Evolutionary conservation across 2,888 invertebrate species (phyloP).

Genomic region (Scaptomyza parva): DNA sequence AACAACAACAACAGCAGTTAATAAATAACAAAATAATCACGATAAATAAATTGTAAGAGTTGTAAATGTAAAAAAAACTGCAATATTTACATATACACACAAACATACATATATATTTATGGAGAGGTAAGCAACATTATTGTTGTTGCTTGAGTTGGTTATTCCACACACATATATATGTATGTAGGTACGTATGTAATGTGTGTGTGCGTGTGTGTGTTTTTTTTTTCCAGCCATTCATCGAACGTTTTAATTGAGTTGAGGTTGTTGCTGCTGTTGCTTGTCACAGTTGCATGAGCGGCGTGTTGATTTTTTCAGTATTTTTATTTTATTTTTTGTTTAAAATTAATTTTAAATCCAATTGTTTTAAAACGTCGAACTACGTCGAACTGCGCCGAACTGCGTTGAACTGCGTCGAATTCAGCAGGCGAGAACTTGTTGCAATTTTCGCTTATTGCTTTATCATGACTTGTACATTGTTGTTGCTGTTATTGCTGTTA

Average conservation of each 20-base stretch:
- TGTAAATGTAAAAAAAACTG: conserved; percentile 24
- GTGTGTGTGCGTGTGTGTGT: no score
- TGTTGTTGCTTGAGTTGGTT: conserved; percentile 33
- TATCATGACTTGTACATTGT: conserved; percentile 57
- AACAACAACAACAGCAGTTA: conserved; percentile 33
- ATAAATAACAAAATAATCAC: conserved; percentile 54
- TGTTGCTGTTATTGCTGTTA: neutral
- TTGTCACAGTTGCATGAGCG: conserved; percentile 27
- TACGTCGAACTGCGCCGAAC: conserved; percentile 17
- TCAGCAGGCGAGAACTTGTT: conserved; percentile 63
- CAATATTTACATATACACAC: conserved; percentile 35
- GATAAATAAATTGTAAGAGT: conserved; percentile 46
- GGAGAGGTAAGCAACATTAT: conserved; percentile 49
- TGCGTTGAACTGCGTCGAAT: no score
- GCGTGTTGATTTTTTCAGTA: conserved; percentile 58
- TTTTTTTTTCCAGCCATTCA: conserved; percentile 48
- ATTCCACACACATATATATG: conserved; percentile 30
- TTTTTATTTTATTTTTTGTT: conserved; percentile 48
- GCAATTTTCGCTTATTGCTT: conserved; percentile 74
- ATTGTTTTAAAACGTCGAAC: conserved; percentile 60
- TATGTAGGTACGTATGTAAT: no score
- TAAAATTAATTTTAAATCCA: conserved; percentile 68
- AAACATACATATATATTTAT: conserved; percentile 45
- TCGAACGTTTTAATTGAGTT: conserved; percentile 72
- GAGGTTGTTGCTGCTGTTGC: conserved; percentile 42